These are phyloP conservation scores for Sula dactylatra DNA, from an alignment of 2,113 vertebrate species.

Conservation along the genomic window DNA sequence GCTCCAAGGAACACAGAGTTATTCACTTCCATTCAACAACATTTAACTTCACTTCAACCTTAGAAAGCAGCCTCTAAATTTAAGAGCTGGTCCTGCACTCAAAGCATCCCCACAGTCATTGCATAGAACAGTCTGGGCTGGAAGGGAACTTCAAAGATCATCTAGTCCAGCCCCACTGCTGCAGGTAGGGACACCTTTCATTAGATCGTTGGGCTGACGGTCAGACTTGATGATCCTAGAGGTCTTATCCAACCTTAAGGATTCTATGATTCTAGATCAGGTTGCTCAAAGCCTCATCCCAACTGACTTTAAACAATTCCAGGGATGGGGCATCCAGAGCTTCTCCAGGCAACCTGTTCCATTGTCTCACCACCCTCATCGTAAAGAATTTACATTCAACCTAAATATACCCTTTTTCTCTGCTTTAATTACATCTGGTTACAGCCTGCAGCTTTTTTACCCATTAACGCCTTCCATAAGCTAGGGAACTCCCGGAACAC, in stretches of 20 bases:
- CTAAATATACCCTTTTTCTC: fast-evolving
- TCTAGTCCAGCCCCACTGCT: fast-evolving
- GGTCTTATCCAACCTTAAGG: no score
- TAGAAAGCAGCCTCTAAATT: not conserved
- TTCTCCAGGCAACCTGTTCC: not conserved
- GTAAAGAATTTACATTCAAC: fast-evolving
- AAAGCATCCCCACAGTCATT: not conserved
- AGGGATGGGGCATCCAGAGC: not conserved
- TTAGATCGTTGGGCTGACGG: no score
- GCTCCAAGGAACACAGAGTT: not conserved
- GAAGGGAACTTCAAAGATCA: not conserved
- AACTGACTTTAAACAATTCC: no score
- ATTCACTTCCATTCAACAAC: not conserved
- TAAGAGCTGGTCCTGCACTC: not conserved
- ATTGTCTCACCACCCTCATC: fast-evolving
- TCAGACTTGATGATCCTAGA: no score
- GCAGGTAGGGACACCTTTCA: not conserved
- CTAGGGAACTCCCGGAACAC: fast-evolving
- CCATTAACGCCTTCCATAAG: not conserved
- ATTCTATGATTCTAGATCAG: no score
- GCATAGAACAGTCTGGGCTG: fast-evolving
- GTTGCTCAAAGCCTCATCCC: not conserved
- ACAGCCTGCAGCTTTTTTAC: no score
- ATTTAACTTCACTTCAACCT: not conserved
- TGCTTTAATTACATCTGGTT: fast-evolving